Evolutionary conservation across 2,888 invertebrate genomes (phyloP).

Genomic region (Urechis unicinctus): DNA sequence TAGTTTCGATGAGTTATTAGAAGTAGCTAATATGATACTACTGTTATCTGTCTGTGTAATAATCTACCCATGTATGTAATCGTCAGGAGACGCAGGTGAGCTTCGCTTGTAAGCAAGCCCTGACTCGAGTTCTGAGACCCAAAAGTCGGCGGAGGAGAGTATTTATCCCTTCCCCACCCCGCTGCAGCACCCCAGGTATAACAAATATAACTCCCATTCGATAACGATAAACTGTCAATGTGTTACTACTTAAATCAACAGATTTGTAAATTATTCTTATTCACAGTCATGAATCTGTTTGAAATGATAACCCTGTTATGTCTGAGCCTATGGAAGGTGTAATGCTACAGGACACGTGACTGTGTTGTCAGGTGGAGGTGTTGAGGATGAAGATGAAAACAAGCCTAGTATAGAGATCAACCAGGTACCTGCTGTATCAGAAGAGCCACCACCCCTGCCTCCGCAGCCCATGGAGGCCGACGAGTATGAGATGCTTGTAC

Average conservation of each 20-base stretch:
- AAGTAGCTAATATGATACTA: too few species aligned
- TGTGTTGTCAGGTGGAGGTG: constrained; percentile 9
- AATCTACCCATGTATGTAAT: neutral
- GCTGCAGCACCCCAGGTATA: constrained; percentile 50
- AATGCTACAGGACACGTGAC: too few species aligned
- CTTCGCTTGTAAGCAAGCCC: constrained; percentile 84
- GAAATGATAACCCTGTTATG: neutral
- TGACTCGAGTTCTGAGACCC: constrained; percentile 76
- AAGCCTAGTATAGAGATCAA: neutral
- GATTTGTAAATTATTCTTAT: neutral
- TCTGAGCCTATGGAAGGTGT: too few species aligned
- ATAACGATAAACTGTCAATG: neutral
- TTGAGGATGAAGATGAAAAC: constrained; percentile 15
- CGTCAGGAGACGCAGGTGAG: constrained; percentile 59
- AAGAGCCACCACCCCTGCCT: neutral
- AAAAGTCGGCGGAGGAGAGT: constrained; percentile 50
- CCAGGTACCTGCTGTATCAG: neutral
- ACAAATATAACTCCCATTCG: neutral
- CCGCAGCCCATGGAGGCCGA: constrained; percentile 1
- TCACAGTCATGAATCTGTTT: neutral
- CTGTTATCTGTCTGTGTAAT: neutral
- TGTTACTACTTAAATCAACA: neutral
- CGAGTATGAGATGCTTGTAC: too few species aligned
- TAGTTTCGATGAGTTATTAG: too few species aligned
- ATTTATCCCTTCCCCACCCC: constrained; percentile 51